Evolutionary conservation across 1,140 invertebrate genomes (phyloP).

Genomic region (Brachionus sp.): DNA sequence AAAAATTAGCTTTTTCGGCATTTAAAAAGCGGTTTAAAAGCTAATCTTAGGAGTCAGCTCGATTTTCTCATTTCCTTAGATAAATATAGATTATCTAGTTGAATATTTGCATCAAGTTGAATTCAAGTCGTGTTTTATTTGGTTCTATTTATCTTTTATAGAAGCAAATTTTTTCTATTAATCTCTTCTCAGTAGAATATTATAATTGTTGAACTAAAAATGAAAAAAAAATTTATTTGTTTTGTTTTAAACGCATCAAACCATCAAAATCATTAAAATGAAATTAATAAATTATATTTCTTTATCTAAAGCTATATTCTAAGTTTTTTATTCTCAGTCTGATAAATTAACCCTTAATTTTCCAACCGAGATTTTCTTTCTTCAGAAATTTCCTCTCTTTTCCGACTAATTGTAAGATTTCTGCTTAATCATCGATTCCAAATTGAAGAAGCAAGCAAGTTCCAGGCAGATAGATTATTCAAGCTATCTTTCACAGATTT

Average conservation of each 20-base stretch:
- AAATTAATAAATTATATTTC: slow-evolving; percentile 38
- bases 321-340: slow-evolving; percentile 31
- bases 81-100: slow-evolving; percentile 20
- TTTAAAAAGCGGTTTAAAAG: not conserved
- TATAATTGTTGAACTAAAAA: slow-evolving; percentile 37
- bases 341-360: slow-evolving; percentile 19
- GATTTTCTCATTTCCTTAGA: not conserved
- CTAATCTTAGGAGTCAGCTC: not conserved
- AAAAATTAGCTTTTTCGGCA: not conserved
- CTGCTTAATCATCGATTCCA: not conserved
- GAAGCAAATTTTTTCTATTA: slow-evolving; percentile 6
- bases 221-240: slow-evolving; percentile 8
- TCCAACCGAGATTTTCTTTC: not conserved
- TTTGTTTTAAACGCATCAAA: slow-evolving; percentile 18
- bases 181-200: not conserved
- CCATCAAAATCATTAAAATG: slow-evolving; percentile 41
- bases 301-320: not conserved
- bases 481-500: not conserved
- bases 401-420: not conserved
- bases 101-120: not conserved
- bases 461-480: not conserved
- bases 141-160: not conserved
- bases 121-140: not conserved
- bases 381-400: not conserved
- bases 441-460: slow-evolving; percentile 1